phyloP scores from a whole-genome alignment of 2,797 vertebrate genomes.

The Sylvia borin region DNA sequence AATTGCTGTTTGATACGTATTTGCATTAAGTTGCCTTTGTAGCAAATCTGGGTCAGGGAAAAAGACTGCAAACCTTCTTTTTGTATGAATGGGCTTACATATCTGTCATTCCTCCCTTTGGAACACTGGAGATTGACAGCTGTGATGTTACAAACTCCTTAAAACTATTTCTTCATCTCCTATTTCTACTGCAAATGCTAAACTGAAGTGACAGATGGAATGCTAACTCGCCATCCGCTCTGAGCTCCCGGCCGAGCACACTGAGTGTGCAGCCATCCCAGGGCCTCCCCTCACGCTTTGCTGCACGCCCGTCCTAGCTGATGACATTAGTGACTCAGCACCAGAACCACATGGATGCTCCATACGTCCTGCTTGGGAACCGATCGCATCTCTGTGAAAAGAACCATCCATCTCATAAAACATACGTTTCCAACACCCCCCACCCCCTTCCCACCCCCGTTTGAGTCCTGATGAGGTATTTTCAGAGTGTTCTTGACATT shows the following conservation, averaged over 20 bases:
- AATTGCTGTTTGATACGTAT: constrained; percentile 35
- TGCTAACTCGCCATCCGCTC: neutral
- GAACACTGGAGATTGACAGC: constrained; percentile 52
- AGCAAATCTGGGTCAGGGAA: constrained; percentile 59
- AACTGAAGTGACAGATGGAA: constrained; percentile 53
- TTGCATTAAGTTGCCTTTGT: constrained; percentile 60
- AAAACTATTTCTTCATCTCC: constrained; percentile 60
- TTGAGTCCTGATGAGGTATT: constrained; percentile 66
- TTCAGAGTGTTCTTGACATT: constrained; percentile 69
- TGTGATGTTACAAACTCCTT: constrained; percentile 62
- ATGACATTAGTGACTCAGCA: constrained; percentile 74
- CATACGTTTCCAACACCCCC: constrained; percentile 36
- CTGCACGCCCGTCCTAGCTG: neutral
- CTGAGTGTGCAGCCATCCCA: neutral
- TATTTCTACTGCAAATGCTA: constrained; percentile 33
- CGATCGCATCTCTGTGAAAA: constrained; percentile 57
- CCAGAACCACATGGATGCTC: constrained; percentile 67
- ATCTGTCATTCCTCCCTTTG: constrained; percentile 61
- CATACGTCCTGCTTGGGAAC: constrained; percentile 66
- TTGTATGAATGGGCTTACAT: constrained; percentile 55
- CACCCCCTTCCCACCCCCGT: constrained; percentile 6
- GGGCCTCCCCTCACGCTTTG: neutral
- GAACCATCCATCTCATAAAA: constrained; percentile 75
- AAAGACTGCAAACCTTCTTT: constrained; percentile 42
- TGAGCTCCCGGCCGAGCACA: neutral